Conservation (phyloP, 2,797 vertebrate species). For the Periparus ater region DNA sequence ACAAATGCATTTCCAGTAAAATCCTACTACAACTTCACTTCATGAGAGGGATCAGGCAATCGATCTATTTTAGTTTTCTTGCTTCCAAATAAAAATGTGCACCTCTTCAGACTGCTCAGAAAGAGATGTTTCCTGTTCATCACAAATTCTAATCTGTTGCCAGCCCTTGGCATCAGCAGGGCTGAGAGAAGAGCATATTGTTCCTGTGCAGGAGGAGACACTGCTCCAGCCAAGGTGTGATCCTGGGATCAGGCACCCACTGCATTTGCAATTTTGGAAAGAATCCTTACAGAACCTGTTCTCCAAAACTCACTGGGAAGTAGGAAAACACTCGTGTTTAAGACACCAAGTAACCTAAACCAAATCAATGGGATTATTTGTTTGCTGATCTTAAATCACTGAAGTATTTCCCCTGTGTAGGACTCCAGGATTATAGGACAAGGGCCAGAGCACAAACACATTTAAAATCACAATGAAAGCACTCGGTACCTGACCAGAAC, state of each 20-base stretch:
- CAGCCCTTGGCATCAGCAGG: not conserved
- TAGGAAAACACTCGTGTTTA: not conserved
- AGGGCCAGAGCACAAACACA: not conserved
- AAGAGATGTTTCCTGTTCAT: not conserved
- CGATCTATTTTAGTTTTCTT: not conserved
- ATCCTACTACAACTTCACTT: not conserved
- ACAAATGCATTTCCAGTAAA: not conserved
- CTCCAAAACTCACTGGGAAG: not conserved
- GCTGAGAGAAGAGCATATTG: not conserved
- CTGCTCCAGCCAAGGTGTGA: not conserved
- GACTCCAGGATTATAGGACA: not conserved
- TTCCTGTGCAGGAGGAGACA: not conserved
- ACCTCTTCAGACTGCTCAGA: not conserved
- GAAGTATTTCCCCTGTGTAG: not conserved
- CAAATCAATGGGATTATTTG: not conserved
- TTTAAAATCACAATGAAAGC: not conserved
- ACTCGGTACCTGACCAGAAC: not conserved
- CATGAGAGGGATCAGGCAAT: not conserved
- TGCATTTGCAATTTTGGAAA: not conserved
- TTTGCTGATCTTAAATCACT: not conserved
- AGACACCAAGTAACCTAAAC: not conserved
- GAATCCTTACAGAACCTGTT: accelerated
- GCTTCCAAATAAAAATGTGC: not conserved
- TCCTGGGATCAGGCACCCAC: not conserved
- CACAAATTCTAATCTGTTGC: not conserved